Evolutionary conservation across 2,888 invertebrate species (phyloP), one percentile per base, ranked within the genome.

Genomic region (Synergus itoensis): DNA sequence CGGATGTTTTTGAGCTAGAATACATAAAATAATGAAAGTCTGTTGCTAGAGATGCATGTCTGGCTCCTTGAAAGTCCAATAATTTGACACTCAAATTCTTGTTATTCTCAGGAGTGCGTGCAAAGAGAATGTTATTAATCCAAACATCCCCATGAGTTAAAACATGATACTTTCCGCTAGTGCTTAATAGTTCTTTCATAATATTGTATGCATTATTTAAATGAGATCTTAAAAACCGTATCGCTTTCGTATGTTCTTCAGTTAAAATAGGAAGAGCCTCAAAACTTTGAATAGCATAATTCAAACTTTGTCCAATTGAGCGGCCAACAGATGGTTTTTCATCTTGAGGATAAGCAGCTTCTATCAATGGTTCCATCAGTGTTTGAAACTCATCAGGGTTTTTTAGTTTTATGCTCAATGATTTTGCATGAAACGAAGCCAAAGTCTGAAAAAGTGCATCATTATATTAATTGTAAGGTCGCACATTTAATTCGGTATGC

Each of bases 21-120:
- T 90, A 90, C 8, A 89, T 75, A 36, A 90, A 88, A 79, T 90
- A 90, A n/a, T 84, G 86, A 41, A 90, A 85, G 82, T 90, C 90
- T 16, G 88, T 80, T 0, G 89, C 89, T 2, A 87, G 78, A 0
- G 90, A 88, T 1, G 80, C 76, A 62, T 90, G 88, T 43, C 90
- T 81, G 7, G 82, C 78, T 65, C 84, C 84, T 84, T 88, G 88
- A 77, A 83, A 90, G 80, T 89, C 89, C 16, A 88, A 80, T 2
- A 89, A 80, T 76, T 89, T 87, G 0, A 87, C 86, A 43, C 80
- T 77, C 1, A 76, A 64, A 2, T 85, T 62, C 5, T 28, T 69
- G 1, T 73, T 73, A 14, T 84, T 87, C 1, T 81, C 43, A 0
- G 63, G 18, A 36, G 87, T 84, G 48, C 88, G 83, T 16, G 86